These are phyloP conservation scores for Andrena trimmerana DNA, from an alignment of 2,888 invertebrate genomes.

Conservation along the genomic window DNA sequence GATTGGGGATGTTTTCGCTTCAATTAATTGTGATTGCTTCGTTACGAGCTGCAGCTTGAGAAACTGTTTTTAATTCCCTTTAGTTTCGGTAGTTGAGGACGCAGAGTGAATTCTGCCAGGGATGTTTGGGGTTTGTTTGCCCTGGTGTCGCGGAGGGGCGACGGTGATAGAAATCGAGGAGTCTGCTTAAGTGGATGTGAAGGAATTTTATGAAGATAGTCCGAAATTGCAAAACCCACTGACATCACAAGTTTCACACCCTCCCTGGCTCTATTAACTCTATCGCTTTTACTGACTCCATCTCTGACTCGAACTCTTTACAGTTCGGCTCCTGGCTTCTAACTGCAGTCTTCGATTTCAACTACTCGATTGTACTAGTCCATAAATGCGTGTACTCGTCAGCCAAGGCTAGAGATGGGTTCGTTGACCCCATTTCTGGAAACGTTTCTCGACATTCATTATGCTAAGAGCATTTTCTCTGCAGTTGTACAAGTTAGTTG, in stretches of 20 bases:
- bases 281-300: background rate
- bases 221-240: background rate
- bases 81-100: background rate
- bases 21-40: background rate
- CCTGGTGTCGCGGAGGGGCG: background rate
- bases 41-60: background rate
- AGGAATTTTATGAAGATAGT: background rate
- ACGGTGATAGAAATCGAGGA: background rate
- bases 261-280: background rate
- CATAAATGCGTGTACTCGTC: background rate
- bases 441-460: background rate
- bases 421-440: background rate
- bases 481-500: no score
- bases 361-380: background rate
- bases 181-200: background rate
- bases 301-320: background rate
- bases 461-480: background rate
- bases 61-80: background rate
- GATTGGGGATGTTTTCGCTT: background rate
- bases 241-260: background rate
- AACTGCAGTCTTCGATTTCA: conserved; percentile 5
- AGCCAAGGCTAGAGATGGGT: background rate
- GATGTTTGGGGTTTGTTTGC: background rate
- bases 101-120: background rate
- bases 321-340: background rate